These are phyloP conservation scores for Chaenogobius annularis DNA, from an alignment of 2,113 vertebrate species.

Conservation along the genomic window DNA sequence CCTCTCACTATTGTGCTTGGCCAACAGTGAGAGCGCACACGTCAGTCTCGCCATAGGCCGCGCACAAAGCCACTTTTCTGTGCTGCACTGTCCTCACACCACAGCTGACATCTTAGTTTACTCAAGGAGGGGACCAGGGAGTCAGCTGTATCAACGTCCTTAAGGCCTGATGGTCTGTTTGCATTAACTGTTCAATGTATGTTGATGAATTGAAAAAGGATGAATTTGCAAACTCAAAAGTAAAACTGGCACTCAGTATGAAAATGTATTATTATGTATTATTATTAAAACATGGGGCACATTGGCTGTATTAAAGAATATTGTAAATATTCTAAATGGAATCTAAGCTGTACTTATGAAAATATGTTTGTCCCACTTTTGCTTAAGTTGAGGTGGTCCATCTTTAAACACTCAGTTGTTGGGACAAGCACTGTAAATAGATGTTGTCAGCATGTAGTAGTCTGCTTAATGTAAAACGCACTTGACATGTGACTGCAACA, in stretches of 20 bases:
- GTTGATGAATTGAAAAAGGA: background rate
- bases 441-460: constrained; percentile 58
- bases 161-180: constrained; percentile 13
- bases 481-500: constrained; percentile 58
- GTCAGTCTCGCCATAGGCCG: constrained; percentile 63
- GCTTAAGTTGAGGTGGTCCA: constrained; percentile 28
- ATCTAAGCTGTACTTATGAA: constrained; percentile 4
- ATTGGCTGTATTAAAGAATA: background rate
- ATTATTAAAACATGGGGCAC: background rate
- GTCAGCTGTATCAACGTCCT: constrained; percentile 16
- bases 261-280: background rate
- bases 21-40: constrained; percentile 56
- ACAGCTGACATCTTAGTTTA: constrained; percentile 61
- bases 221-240: constrained; percentile 2
- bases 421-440: constrained; percentile 48
- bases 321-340: background rate
- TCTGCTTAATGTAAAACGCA: constrained; percentile 36
- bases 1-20: constrained; percentile 73
- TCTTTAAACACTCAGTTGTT: constrained; percentile 27
- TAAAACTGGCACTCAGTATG: background rate
- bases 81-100: constrained; percentile 52
- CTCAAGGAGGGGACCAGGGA: constrained; percentile 55
- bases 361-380: background rate
- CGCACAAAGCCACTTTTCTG: constrained; percentile 67
- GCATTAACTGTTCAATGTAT: constrained; percentile 8